Percentiles rank a stretch among this genome's conserved stretches.
These are phyloP conservation scores for Candidula unifasciata DNA, from an alignment of 2,888 invertebrate species.

Conservation along the genomic window DNA sequence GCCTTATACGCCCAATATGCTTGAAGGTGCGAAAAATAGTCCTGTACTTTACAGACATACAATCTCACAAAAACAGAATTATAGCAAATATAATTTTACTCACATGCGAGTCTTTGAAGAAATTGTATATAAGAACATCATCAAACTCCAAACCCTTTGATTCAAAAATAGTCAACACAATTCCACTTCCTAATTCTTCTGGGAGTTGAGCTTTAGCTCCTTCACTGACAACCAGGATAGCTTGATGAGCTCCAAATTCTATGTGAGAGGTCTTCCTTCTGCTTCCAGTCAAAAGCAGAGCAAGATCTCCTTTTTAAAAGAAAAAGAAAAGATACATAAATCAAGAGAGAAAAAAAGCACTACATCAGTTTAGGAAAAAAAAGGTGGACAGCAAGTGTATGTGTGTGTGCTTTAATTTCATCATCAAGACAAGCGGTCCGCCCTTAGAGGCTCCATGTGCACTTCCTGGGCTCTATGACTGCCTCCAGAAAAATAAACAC, in stretches of 20 bases:
- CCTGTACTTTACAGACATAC: too few species aligned
- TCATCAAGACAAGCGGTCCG: too few species aligned
- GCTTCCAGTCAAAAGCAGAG: slow-evolving; percentile 62
- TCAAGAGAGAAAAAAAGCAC: background rate
- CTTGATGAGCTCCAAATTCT: slow-evolving; percentile 75
- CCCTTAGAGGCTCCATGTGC: too few species aligned
- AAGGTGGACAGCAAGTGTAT: too few species aligned
- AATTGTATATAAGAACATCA: slow-evolving; percentile 74
- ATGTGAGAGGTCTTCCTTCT: slow-evolving; percentile 71
- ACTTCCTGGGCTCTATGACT: too few species aligned
- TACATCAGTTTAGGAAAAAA: too few species aligned
- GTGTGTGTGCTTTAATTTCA: too few species aligned
- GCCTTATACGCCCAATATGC: too few species aligned
- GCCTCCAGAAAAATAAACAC: too few species aligned
- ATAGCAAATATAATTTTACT: background rate
- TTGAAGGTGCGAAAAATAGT: too few species aligned
- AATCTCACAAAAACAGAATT: background rate
- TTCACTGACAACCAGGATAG: slow-evolving; percentile 73
- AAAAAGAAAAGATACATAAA: background rate
- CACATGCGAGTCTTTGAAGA: slow-evolving; percentile 74
- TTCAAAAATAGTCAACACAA: slow-evolving; percentile 74
- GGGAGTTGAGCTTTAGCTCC: slow-evolving; percentile 67
- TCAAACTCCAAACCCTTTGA: slow-evolving; percentile 75
- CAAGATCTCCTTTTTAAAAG: slow-evolving; percentile 54
- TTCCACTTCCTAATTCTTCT: slow-evolving; percentile 67